Percentiles rank a stretch among this genome's conserved stretches.
Evolutionary conservation across 2,113 vertebrate genomes (phyloP).

Genomic region (Pristiophorus japonicus): DNA sequence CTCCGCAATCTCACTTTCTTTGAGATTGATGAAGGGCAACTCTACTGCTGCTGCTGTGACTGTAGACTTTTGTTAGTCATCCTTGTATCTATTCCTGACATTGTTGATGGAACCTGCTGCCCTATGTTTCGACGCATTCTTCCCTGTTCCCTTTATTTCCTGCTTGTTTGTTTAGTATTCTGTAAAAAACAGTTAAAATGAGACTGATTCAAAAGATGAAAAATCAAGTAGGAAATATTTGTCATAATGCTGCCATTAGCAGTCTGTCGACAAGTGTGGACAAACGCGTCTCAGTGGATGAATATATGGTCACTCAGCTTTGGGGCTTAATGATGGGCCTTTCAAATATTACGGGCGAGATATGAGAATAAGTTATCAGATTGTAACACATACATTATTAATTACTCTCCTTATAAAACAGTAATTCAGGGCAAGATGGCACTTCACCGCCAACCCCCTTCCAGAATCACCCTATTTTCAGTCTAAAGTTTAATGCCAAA

Average conservation of each 20-base stretch:
- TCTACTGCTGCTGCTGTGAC: too few relatives aligned
- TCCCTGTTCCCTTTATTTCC: neutral
- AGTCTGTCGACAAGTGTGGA: neutral
- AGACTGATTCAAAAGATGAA: neutral
- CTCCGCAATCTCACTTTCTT: neutral
- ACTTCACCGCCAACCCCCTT: too few relatives aligned
- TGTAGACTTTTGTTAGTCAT: neutral
- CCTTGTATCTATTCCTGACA: neutral
- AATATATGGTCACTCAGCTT: neutral
- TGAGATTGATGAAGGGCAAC: neutral
- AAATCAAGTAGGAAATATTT: neutral
- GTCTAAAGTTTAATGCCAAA: neutral
- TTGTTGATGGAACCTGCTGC: neutral
- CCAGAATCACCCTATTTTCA: neutral
- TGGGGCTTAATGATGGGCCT: neutral
- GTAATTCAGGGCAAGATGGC: neutral
- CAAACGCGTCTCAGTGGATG: neutral
- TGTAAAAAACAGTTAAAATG: neutral
- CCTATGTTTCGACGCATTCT: neutral
- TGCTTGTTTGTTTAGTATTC: neutral
- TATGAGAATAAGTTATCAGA: neutral
- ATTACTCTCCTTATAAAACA: neutral
- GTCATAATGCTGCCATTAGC: neutral
- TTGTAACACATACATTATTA: neutral
- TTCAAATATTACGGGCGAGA: neutral